phyloP scores from a whole-genome alignment of 2,888 invertebrate genomes.

The Capitulum mitella region DNA sequence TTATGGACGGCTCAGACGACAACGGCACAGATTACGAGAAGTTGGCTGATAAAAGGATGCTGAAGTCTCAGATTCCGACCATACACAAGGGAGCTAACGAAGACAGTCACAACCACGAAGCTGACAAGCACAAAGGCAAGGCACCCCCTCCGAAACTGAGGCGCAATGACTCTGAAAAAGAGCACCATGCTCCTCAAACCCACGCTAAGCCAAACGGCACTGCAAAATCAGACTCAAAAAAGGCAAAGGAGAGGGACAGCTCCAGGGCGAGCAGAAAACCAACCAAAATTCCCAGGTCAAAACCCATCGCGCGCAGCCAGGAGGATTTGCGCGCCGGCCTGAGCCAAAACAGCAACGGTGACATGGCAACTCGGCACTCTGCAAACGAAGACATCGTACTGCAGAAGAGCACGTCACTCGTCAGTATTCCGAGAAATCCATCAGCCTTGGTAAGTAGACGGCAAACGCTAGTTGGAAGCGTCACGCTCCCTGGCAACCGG shows the following conservation, averaged over 20 bases:
- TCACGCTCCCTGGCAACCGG: neutral
- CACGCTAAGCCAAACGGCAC: neutral
- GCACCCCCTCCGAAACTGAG: neutral
- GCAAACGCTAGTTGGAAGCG: no score
- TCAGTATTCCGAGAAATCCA: neutral
- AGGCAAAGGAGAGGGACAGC: neutral
- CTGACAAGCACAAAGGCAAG: neutral
- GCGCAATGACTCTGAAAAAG: neutral
- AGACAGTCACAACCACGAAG: no score
- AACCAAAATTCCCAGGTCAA: neutral
- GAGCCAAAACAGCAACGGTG: neutral
- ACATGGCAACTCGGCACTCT: neutral
- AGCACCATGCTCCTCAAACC: neutral
- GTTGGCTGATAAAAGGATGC: no score
- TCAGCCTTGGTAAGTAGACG: neutral
- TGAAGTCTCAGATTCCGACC: no score
- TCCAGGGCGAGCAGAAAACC: neutral
- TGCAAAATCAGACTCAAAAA: neutral
- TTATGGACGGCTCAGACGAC: no score
- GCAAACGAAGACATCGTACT: neutral
- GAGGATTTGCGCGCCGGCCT: neutral
- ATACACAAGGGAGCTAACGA: no score
- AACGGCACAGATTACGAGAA: no score
- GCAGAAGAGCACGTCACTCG: slow-evolving; percentile 2
- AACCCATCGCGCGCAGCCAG: neutral